phyloP scores from a whole-genome alignment of 2,113 vertebrate species.

The Spermophilus dauricus region DNA sequence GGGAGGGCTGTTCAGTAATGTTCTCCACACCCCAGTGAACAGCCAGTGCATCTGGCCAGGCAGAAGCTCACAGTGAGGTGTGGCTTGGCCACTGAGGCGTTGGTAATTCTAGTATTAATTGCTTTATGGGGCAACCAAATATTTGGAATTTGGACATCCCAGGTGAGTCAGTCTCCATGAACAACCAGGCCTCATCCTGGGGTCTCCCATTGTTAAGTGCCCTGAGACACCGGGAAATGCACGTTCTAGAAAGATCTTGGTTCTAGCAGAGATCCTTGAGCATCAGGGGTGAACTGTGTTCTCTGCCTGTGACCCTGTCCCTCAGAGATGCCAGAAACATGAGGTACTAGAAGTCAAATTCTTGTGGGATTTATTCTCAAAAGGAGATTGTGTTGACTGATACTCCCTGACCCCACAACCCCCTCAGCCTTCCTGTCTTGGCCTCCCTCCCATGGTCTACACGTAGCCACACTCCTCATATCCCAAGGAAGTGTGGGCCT shows the following conservation, averaged over 20 bases:
- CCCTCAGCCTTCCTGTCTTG: background rate
- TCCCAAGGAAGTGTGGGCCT: background rate
- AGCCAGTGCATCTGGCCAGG: background rate
- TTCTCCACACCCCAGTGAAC: background rate
- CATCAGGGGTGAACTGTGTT: background rate
- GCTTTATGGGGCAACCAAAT: background rate
- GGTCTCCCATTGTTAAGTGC: background rate
- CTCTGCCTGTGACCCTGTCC: background rate
- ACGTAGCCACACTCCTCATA: rapidly evolving
- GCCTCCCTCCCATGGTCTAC: background rate
- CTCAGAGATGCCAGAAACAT: background rate
- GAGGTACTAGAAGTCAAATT: background rate
- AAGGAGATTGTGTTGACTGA: background rate
- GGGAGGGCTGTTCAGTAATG: background rate
- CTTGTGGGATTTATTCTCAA: background rate
- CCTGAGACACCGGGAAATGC: background rate
- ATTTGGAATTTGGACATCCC: constrained; percentile 1
- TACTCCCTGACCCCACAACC: rapidly evolving
- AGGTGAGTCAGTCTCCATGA: background rate
- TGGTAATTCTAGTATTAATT: background rate
- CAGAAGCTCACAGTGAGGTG: background rate
- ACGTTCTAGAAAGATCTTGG: constrained; percentile 28
- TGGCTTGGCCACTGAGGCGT: background rate
- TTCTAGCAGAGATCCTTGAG: background rate
- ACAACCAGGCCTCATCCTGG: background rate